Evolutionary conservation across 2,113 vertebrate genomes (phyloP), one percentile per base, ranked within the genome.

Genomic region (Cyanoramphus novaezelandiae): DNA sequence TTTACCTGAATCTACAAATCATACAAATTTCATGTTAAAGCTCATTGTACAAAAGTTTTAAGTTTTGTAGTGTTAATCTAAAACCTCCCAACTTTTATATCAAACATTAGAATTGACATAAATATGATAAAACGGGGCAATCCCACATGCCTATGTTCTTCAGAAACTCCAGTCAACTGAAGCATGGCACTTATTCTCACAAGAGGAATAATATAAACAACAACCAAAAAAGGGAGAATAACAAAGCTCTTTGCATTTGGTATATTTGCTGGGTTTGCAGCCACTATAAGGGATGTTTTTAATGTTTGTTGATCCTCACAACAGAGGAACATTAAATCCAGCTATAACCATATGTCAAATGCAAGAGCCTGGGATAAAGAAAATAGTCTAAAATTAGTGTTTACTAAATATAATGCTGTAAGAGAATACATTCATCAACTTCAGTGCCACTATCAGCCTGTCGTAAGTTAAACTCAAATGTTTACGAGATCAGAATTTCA

Each of bases 81-180:
- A 97, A 95, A 87, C 31, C 59, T 86, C 84, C 18, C 27, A 86
- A 37, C 6, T 95, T 95, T 92, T 79, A 68, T 50, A 93, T 80
- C 74, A 96, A 96, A 97, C 37, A 9, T 77, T 92, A 75, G 80
- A 95, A 96, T 13, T 87, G 70, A 91, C 41, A 94, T 67, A 96
- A 93, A 89, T 81, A 86, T 82, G 20, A 95, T 88, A 95, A 95
- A 97, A 96, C 52, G 27, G 77, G 90, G 71, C 9, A 93, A 89
- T 69, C 69, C 59, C 78, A 96, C 68, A 92, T 68, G 46, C 41
- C 70, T 31, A 47, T 23, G 15, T 41, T 93, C 68, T 87, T 79
- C 68, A 27, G 91, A 69, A 94, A 76, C 9, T 91, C n/a, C 33
- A 4, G 44, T 67, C 29, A 95, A 68, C 44, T 31, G 19, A 87